A percentile compares a stretch with the other conserved stretches of the same genome.
phyloP scores from a whole-genome alignment of 1,140 invertebrate species.

The Nixonia krombeini region DNA sequence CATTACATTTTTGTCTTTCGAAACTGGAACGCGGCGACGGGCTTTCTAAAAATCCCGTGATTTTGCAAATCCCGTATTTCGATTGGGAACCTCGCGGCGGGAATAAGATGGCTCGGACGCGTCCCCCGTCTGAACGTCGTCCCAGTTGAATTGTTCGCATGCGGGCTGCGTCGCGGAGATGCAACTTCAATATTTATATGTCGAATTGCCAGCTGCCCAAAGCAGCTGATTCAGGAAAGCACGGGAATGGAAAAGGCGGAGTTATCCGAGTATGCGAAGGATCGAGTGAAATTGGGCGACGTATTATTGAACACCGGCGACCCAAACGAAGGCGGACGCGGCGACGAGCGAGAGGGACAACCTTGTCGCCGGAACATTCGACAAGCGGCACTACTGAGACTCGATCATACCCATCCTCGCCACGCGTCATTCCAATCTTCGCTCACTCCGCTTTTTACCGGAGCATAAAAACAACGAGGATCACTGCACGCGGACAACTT shows the following conservation, averaged over 20 bases:
- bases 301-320: conserved; percentile 55
- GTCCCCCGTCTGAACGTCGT: conserved; percentile 20
- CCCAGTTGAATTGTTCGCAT: conserved; percentile 44
- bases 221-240: conserved; percentile 39
- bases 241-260: conserved; percentile 42
- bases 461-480: too few relatives aligned
- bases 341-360: conserved; percentile 42
- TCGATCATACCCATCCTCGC: conserved; percentile 25
- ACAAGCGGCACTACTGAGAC: conserved; percentile 41
- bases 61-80: conserved; percentile 39
- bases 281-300: conserved; percentile 61
- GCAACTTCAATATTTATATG: conserved; percentile 65
- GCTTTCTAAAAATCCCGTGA: conserved; percentile 33
- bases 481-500: too few relatives aligned
- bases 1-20: conserved; percentile 7
- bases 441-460: too few relatives aligned
- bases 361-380: conserved; percentile 37
- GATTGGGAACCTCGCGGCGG: conserved; percentile 26
- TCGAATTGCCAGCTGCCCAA: conserved; percentile 58
- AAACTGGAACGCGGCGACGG: conserved; percentile 10
- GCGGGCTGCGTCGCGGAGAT: conserved; percentile 54
- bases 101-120: conserved; percentile 16
- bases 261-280: conserved; percentile 56
- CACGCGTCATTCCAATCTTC: conserved; percentile 35
- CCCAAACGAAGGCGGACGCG: conserved; percentile 41